Evolutionary conservation across 2,797 vertebrate species (phyloP).

Genomic region (Benthosema pterotum): DNA sequence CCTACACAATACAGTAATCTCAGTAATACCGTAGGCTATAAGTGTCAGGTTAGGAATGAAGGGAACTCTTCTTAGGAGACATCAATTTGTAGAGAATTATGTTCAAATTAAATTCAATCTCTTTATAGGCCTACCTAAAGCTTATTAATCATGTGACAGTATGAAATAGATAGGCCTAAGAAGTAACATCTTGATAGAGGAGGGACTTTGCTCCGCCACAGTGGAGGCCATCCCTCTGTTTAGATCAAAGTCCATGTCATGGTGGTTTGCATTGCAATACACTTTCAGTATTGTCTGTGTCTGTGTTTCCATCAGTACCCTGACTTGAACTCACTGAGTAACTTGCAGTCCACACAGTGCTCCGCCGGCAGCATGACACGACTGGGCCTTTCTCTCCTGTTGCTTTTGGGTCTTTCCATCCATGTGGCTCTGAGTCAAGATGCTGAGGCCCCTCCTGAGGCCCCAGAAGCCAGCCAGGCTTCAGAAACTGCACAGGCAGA

Average conservation of each 20-base stretch:
- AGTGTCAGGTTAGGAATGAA: too few species aligned
- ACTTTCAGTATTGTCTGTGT: conserved; percentile 20
- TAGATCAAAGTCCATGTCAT: conserved; percentile 72
- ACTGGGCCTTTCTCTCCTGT: conserved; percentile 43
- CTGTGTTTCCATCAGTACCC: conserved; percentile 1
- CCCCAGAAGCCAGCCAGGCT: conserved; percentile 12
- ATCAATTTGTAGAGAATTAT: too few species aligned
- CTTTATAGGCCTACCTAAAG: too few species aligned
- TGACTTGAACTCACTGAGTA: conserved; percentile 9
- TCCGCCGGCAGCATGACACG: conserved; percentile 44
- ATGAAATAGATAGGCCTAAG: conserved; percentile 17
- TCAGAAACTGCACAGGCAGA: conserved; percentile 47
- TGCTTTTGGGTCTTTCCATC: conserved; percentile 48
- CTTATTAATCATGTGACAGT: not conserved
- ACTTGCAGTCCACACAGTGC: conserved; percentile 9
- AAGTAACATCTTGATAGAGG: conserved; percentile 52
- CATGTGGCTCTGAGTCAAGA: conserved; percentile 47
- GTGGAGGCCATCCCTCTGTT: conserved; percentile 45
- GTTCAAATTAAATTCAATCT: too few species aligned
- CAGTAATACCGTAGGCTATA: too few species aligned
- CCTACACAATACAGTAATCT: too few species aligned
- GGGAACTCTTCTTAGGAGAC: too few species aligned
- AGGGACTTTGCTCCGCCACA: conserved; percentile 77
- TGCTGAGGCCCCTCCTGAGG: conserved; percentile 8
- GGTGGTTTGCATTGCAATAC: conserved; percentile 2